Evolutionary conservation across 2,113 vertebrate species (phyloP).

Genomic region (Daubentonia madagascariensis): DNA sequence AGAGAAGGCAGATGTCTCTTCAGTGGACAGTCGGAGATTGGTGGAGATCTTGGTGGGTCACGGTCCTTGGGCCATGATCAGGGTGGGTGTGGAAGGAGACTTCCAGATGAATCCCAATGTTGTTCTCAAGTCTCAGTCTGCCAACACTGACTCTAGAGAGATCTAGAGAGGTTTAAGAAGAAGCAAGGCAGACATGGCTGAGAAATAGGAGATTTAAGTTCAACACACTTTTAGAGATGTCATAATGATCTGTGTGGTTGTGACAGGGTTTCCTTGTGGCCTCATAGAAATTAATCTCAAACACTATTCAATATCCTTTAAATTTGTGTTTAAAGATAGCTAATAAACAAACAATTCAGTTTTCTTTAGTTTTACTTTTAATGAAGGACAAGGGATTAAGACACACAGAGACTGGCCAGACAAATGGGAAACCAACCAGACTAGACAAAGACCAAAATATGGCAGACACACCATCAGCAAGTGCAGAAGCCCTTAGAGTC

Average conservation of each 20-base stretch:
- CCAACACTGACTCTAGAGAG: neutral
- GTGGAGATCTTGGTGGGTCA: neutral
- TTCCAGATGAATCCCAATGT: neutral
- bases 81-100: neutral
- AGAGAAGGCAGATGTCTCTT: neutral
- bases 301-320: neutral
- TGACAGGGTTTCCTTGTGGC: neutral
- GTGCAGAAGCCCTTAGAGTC: neutral
- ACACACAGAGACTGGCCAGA: neutral
- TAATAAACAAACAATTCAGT: neutral
- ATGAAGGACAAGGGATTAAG: conserved; percentile 18
- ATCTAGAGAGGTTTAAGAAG: neutral
- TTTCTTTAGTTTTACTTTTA: conserved; percentile 56
- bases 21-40: neutral
- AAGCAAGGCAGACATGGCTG: neutral
- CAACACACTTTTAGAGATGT: neutral
- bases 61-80: neutral
- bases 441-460: neutral
- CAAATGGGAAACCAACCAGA: neutral
- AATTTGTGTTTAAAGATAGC: neutral
- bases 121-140: neutral
- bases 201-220: neutral
- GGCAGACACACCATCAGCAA: neutral
- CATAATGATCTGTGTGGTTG: neutral
- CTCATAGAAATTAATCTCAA: neutral